Evolutionary conservation across 2,888 invertebrate species (phyloP).

Genomic region (Sussaba pulchella): DNA sequence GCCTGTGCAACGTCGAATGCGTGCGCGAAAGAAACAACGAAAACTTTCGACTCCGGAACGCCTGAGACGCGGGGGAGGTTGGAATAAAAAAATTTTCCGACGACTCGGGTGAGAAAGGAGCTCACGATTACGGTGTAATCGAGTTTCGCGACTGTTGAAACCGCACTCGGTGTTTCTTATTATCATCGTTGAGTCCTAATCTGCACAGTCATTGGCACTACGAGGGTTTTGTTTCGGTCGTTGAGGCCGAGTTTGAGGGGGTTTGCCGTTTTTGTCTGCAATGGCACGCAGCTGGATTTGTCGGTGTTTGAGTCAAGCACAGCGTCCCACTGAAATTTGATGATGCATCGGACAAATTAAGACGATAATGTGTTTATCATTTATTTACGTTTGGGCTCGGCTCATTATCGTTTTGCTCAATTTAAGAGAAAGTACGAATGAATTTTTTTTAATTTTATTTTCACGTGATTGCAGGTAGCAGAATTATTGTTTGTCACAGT

Average conservation of each 20-base stretch:
- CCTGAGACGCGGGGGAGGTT: slow-evolving; percentile 18
- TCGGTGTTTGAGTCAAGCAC: neutral
- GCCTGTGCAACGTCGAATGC: slow-evolving; percentile 31
- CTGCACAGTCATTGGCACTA: neutral
- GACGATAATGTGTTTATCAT: too few relatives aligned
- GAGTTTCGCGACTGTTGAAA: slow-evolving; percentile 38
- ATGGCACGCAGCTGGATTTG: neutral
- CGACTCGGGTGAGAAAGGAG: slow-evolving; percentile 12
- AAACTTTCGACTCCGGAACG: neutral
- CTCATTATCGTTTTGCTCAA: too few relatives aligned
- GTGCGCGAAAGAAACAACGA: slow-evolving; percentile 29
- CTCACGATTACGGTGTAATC: slow-evolving; percentile 43
- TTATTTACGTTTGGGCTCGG: too few relatives aligned
- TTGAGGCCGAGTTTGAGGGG: neutral
- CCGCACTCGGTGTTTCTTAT: slow-evolving; percentile 36
- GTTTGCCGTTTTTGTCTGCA: neutral
- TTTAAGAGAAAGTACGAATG: too few relatives aligned
- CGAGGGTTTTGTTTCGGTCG: neutral
- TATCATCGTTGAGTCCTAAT: neutral
- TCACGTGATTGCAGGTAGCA: neutral
- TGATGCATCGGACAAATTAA: too few relatives aligned
- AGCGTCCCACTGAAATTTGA: too few relatives aligned
- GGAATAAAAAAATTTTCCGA: slow-evolving; percentile 31
- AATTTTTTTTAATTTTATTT: too few relatives aligned
- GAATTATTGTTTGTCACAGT: neutral